Evolutionary conservation across 2,888 invertebrate species (phyloP), one percentile per base, ranked within the genome.

Genomic region (Stegophylla sp.): DNA sequence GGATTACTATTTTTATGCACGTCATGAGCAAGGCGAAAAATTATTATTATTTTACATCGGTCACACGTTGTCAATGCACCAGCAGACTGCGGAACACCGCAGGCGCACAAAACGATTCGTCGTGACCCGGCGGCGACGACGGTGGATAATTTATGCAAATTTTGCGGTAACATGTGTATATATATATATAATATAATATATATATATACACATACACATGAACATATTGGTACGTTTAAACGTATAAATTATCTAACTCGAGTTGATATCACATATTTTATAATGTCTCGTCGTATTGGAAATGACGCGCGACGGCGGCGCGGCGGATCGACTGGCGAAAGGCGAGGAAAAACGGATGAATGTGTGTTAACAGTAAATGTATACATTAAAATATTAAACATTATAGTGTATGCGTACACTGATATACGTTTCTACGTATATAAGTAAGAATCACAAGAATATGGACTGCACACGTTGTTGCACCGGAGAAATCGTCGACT

Each of bases 131-230:
- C 34, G 53, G 51, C 34, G 43, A 41, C 66, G 45, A 67, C 45
- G 41, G 34, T 41, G 34, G 26, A 43, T 76, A 77, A 77, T 77
- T 67, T 67, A 77, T 77, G 77, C 77, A 77, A 77, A 77, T 77
- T 67, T 43, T 28, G n/a, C 28, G 20, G 67, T 77, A 45, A 59
- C 28, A 17, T 66, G n/a, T 28, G 20, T 28, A 23, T 5, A 23
- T 63, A 5, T 75, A 15, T 34, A 15, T 17, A 23, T 64, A 61
- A 45, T 61, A 28, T 13, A 45, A 45, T 48, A 15, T 15, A n/a
- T 9, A n/a, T n/a, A 51, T 3, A 51, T 7, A 51, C 51, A n/a
- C 51, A 13, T 13, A 13, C 4, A 12, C 15, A 12, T 45, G 12
- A 13, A 45, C 45, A 12, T n/a, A n/a, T n/a, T n/a, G n/a, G n/a